Base-by-base conservation (phyloP, 1,140 invertebrate genomes). In the Trichoplusia ni region DNA sequence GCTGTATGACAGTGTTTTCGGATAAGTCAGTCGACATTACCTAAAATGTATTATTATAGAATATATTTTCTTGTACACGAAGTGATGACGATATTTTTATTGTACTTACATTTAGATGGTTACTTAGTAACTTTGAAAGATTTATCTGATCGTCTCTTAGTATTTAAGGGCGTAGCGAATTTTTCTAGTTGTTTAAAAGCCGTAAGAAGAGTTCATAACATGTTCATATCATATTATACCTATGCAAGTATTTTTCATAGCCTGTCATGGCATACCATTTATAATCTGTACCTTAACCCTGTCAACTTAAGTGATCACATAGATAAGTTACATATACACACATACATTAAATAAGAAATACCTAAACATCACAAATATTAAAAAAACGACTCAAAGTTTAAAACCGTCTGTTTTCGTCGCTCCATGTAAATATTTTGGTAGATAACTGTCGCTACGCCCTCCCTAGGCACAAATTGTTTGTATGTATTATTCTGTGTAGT, bases 1-100 rank as follows among this genome's bases (percentile, higher is more conserved):
- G 58, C 71, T 73, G 77, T 82, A 18, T 69, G 54, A 80, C 73
- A 66, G 69, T 64, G 66, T 27, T 65, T 59, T 58, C 44, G 46
- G 64, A n/a, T n/a, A n/a, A 67, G 33, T 54, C 49, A 27, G 58
- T 58, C 25, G 53, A 62, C 31, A 58, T 35, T 47, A 60, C 16
- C 51, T 61, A 47, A 29, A 46, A 53, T 14, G 40, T 53, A 60
- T 44, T 49, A 61, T 61, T 47, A 18, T 61, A 65, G 42, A 64
- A 46, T 59, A 66, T 66, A 60, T 66, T 59, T 51, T 65, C 31
- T 49, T 53, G 35, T 59, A 66, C 25, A 35, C 54, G 29, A 64
- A 13, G 37, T 29, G 47, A 58, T 47, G 40, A 44, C 25, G 11
- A 51, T 54, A 58, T 65, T 65, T 64, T 62, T 65, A 61, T 46